phyloP scores from a whole-genome alignment of 2,113 vertebrate species.

The Cyrtonyx montezumae region DNA sequence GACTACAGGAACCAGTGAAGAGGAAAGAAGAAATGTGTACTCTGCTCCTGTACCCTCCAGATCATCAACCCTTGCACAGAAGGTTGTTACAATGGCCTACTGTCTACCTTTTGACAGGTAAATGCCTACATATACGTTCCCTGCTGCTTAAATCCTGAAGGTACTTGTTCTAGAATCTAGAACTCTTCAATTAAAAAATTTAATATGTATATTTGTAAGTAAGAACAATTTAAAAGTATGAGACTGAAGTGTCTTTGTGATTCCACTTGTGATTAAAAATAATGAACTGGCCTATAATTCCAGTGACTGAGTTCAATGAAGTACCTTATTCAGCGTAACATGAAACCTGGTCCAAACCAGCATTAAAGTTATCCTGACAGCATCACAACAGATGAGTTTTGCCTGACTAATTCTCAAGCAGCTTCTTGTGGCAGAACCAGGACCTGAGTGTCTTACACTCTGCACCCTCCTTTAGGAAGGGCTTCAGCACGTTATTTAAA shows the following conservation, averaged over 20 bases:
- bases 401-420: neutral
- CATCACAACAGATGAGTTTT: neutral
- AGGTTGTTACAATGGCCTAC: neutral
- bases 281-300: neutral
- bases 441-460: neutral
- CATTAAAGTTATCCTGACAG: neutral
- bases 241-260: neutral
- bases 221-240: neutral
- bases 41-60: neutral
- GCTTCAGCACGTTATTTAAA: neutral
- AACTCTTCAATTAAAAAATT: neutral
- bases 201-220: too few relatives aligned
- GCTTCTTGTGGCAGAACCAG: neutral
- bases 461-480: neutral
- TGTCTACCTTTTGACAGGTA: neutral
- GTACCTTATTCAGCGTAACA: neutral
- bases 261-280: neutral
- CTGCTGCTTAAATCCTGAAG: neutral
- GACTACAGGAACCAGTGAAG: neutral
- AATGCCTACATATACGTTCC: neutral
- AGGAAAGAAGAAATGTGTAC: accelerated
- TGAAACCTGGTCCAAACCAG: neutral
- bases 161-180: neutral
- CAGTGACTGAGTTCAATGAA: neutral
- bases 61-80: neutral